Evolutionary conservation across 1,140 invertebrate genomes (phyloP).

Genomic region (Adoxophyes honmai): DNA sequence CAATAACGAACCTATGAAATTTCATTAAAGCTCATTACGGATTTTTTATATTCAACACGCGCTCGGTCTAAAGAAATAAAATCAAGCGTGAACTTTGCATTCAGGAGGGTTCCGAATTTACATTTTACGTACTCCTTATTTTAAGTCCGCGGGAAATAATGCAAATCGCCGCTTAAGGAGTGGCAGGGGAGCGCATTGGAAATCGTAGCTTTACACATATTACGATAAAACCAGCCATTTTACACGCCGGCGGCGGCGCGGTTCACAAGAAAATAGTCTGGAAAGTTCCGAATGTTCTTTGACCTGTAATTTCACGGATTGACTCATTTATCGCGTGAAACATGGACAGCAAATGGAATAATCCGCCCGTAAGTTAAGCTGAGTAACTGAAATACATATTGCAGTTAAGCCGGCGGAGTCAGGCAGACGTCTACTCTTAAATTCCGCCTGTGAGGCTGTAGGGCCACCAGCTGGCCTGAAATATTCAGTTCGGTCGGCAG

Average conservation of each 20-base stretch:
- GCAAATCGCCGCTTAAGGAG: constrained; percentile 17
- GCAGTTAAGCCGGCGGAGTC: background rate
- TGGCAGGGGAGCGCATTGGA: background rate
- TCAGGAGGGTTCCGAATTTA: constrained; percentile 42
- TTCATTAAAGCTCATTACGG: constrained; percentile 30
- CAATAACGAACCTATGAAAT: constrained; percentile 21
- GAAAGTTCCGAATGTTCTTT: background rate
- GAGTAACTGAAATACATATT: background rate
- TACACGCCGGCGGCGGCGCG: background rate
- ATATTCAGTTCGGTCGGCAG: constrained; percentile 42
- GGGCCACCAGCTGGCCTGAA: constrained; percentile 30
- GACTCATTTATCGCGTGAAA: background rate
- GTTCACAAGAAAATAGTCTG: background rate
- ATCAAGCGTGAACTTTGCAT: constrained; percentile 60
- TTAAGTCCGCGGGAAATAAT: constrained; percentile 17
- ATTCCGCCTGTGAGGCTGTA: constrained; percentile 6
- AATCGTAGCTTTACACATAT: constrained; percentile 3
- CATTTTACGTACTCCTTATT: constrained; percentile 40
- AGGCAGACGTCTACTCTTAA: constrained; percentile 6
- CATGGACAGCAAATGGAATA: background rate
- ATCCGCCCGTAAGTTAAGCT: background rate
- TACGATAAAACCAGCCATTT: background rate
- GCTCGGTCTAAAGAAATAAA: constrained; percentile 45
- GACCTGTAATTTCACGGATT: background rate
- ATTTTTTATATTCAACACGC: constrained; percentile 46